These are phyloP conservation scores for Dicrurus megarhynchus DNA, from an alignment of 2,113 vertebrate genomes.

Conservation along the genomic window DNA sequence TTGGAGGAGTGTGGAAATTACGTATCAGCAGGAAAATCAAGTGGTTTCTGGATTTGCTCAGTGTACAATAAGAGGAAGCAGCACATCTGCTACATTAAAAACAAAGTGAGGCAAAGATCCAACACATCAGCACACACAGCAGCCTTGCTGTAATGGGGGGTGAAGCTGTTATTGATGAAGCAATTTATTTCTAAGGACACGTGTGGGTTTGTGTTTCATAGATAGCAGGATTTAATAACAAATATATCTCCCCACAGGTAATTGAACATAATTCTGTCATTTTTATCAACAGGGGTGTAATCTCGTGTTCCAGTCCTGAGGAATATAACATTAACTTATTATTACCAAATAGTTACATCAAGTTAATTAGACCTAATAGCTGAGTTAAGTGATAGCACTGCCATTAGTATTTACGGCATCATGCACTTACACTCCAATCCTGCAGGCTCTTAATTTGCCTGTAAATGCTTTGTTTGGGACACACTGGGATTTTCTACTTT, in stretches of 20 bases:
- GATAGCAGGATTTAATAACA: neutral
- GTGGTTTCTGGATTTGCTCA: neutral
- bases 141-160: neutral
- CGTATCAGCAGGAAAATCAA: neutral
- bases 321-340: neutral
- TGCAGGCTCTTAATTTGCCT: neutral
- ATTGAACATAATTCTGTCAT: neutral
- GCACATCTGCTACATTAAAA: neutral
- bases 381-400: neutral
- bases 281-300: neutral
- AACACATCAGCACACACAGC: neutral
- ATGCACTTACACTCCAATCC: neutral
- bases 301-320: neutral
- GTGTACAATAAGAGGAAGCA: neutral
- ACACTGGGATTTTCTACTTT: neutral
- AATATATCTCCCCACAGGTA: neutral
- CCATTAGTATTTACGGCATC: neutral
- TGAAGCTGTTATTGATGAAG: neutral
- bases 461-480: neutral
- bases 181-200: neutral
- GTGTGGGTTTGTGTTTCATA: neutral
- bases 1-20: neutral
- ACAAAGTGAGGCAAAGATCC: neutral
- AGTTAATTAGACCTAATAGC: conserved; percentile 24
- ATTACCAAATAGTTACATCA: neutral